Percentiles rank a stretch among this genome's conserved stretches.
phyloP scores from a whole-genome alignment of 2,113 vertebrate genomes.

The Eptesicus fuscus region DNA sequence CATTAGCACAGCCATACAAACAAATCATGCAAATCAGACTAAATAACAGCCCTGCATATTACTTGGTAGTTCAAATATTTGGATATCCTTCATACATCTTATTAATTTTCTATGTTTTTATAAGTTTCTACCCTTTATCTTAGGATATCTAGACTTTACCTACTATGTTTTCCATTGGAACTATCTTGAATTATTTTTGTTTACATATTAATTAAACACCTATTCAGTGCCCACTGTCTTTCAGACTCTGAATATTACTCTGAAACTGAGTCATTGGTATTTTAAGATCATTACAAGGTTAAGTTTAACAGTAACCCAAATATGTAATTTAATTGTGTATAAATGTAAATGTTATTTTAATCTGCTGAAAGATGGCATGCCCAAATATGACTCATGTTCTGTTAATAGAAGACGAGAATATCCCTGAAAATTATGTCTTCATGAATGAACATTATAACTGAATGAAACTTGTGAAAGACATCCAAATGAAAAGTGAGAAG shows the following conservation, averaged over 20 bases:
- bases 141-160: neutral
- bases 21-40: neutral
- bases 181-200: neutral
- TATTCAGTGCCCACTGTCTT: neutral
- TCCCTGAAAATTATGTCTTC: constrained; percentile 26
- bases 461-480: constrained; percentile 57
- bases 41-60: neutral
- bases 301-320: neutral
- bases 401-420: constrained; percentile 39
- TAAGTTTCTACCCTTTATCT: neutral
- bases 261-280: neutral
- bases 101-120: neutral
- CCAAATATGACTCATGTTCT: constrained; percentile 35
- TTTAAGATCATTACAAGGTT: neutral
- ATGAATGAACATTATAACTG: constrained; percentile 60
- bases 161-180: neutral
- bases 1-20: neutral
- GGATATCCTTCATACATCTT: neutral
- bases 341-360: constrained; percentile 42
- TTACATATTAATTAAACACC: neutral
- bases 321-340: constrained; percentile 29
- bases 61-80: neutral
- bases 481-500: constrained; percentile 63
- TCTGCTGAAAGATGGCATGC: neutral
- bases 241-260: neutral